A percentile compares a stretch with the other conserved stretches of the same genome.
These are phyloP conservation scores for Etheostoma cragini DNA, from an alignment of 2,113 vertebrate genomes.

Conservation along the genomic window DNA sequence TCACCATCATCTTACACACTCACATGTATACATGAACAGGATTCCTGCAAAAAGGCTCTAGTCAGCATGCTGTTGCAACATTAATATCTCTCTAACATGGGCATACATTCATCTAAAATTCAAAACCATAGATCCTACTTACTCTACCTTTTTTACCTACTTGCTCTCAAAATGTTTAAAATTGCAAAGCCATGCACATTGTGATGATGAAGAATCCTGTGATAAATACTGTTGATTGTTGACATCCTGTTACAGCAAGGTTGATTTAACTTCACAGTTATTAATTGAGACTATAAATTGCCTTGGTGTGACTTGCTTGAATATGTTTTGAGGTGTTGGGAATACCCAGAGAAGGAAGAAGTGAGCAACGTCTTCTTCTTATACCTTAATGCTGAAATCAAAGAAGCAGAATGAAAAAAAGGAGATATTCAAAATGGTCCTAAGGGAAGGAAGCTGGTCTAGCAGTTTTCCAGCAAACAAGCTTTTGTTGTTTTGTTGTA, in stretches of 20 bases:
- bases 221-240: neutral
- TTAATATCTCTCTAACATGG: conserved; percentile 20
- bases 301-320: neutral
- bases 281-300: neutral
- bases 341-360: neutral
- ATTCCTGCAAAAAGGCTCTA: conserved; percentile 3
- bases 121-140: neutral
- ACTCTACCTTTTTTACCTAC: too few species aligned
- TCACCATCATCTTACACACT: conserved; percentile 34
- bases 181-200: too few species aligned
- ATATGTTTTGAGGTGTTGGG: neutral
- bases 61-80: conserved; percentile 34
- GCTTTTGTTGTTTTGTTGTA: conserved; percentile 2
- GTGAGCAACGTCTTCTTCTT: neutral
- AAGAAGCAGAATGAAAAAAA: neutral
- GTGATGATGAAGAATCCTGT: neutral
- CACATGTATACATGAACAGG: neutral
- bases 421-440: conserved; percentile 10
- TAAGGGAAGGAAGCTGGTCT: neutral
- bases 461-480: conserved; percentile 27
- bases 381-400: neutral
- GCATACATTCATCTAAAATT: conserved; percentile 25
- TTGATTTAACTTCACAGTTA: neutral
- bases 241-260: neutral
- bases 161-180: too few species aligned